Evolutionary conservation across 2,113 vertebrate species (phyloP).

Genomic region (Atlantisia rogersi): DNA sequence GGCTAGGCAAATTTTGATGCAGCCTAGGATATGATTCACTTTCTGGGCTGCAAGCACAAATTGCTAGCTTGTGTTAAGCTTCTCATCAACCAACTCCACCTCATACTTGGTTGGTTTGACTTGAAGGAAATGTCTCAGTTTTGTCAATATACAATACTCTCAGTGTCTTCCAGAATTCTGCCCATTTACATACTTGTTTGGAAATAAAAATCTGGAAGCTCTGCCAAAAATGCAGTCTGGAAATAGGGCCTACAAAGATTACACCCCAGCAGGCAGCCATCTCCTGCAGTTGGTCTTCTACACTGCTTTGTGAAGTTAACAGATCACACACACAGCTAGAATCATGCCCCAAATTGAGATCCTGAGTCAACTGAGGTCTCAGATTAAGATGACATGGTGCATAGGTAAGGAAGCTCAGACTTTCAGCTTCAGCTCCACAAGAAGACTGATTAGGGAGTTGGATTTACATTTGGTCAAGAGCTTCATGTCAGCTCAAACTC

Average conservation of each 20-base stretch:
- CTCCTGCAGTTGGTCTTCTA: neutral
- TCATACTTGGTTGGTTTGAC: neutral
- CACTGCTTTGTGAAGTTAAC: neutral
- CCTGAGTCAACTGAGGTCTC: neutral
- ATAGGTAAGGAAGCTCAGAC: neutral
- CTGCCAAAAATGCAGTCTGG: neutral
- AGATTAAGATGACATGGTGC: neutral
- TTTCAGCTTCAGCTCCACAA: neutral
- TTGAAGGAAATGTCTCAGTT: neutral
- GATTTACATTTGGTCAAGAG: neutral
- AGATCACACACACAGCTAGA: neutral
- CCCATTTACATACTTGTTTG: neutral
- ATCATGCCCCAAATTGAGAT: accelerated
- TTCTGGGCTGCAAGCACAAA: too few species aligned
- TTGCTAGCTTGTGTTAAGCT: too few species aligned
- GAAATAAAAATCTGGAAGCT: neutral
- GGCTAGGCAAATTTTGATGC: too few species aligned
- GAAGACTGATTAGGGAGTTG: neutral
- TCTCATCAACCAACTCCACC: too few species aligned
- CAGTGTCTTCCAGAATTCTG: neutral
- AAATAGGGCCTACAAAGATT: neutral
- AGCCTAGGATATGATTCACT: too few species aligned
- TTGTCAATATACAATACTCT: neutral
- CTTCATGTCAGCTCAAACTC: neutral
- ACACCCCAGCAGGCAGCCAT: neutral